A percentile compares a stretch with the other conserved stretches of the same genome.
phyloP scores from a whole-genome alignment of 2,888 invertebrate genomes.

The Eledone cirrhosa region DNA sequence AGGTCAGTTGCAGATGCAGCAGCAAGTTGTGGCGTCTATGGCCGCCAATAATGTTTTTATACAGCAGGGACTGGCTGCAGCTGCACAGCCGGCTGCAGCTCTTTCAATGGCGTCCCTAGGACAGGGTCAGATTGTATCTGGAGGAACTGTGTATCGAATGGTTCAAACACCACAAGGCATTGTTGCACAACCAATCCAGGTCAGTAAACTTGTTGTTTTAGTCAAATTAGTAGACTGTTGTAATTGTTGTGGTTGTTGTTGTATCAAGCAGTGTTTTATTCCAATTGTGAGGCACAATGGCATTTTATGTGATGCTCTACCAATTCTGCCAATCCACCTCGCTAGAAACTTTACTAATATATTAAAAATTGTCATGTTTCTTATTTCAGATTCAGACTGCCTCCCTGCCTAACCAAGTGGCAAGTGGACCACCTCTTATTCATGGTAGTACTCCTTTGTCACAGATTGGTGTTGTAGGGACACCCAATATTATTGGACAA shows the following conservation, averaged over 20 bases:
- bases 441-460: constrained; percentile 88
- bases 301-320: no score
- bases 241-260: no score
- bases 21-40: constrained; percentile 36
- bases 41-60: constrained; percentile 52
- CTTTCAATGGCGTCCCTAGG: constrained; percentile 61
- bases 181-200: constrained; percentile 68
- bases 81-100: constrained; percentile 41
- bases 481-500: constrained; percentile 69
- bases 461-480: constrained; percentile 81
- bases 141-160: constrained; percentile 68
- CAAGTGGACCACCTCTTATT: constrained; percentile 63
- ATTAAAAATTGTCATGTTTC: no score
- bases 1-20: constrained; percentile 29
- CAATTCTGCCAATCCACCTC: no score
- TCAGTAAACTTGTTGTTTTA: constrained; percentile 36
- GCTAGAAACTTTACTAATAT: no score
- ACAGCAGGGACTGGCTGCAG: constrained; percentile 44
- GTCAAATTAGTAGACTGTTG: no score
- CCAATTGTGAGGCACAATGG: no score
- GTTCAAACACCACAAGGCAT: constrained; percentile 69
- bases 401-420: constrained; percentile 42
- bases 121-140: constrained; percentile 66
- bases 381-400: constrained; percentile 57
- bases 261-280: no score